Conservation (phyloP, 1,140 invertebrate genomes). For the Lycorma delicatula region DNA sequence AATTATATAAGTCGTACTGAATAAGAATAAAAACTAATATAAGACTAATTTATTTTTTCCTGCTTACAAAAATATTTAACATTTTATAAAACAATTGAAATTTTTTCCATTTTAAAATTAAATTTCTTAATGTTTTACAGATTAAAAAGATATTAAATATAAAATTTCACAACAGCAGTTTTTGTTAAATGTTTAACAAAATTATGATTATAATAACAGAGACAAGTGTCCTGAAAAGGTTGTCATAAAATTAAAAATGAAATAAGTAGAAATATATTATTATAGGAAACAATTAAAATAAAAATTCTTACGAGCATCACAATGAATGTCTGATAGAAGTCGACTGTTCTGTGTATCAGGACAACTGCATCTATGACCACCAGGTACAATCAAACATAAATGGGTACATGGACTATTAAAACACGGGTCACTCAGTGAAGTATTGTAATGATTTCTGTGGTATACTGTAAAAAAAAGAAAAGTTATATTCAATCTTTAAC, state of each 20-base stretch:
- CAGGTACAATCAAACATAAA: conserved; percentile 81
- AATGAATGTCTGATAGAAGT: conserved; percentile 45
- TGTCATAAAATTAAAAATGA: too few species aligned
- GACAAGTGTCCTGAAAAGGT: not conserved
- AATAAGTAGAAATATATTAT: not conserved
- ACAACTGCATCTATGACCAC: conserved; percentile 78
- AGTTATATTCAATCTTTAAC: not conserved
- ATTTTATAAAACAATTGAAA: too few species aligned
- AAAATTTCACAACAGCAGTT: not conserved
- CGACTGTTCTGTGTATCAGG: conserved; percentile 55
- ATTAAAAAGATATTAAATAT: not conserved
- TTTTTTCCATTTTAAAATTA: too few species aligned
- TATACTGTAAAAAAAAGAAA: conserved; percentile 48
- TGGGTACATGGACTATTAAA: conserved; percentile 68
- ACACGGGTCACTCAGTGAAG: conserved; percentile 62
- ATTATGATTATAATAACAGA: not conserved
- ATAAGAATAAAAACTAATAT: too few species aligned
- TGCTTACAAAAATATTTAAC: too few species aligned
- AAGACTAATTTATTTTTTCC: too few species aligned
- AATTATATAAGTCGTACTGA: too few species aligned
- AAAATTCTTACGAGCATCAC: conserved; percentile 55
- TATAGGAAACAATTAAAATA: not conserved
- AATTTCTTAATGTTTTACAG: not conserved
- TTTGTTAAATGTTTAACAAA: not conserved
- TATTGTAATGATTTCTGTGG: conserved; percentile 72